Evolutionary conservation across 1,140 invertebrate genomes (phyloP), one percentile per base, ranked within the genome.

Genomic region (Neodiprion virginianus): DNA sequence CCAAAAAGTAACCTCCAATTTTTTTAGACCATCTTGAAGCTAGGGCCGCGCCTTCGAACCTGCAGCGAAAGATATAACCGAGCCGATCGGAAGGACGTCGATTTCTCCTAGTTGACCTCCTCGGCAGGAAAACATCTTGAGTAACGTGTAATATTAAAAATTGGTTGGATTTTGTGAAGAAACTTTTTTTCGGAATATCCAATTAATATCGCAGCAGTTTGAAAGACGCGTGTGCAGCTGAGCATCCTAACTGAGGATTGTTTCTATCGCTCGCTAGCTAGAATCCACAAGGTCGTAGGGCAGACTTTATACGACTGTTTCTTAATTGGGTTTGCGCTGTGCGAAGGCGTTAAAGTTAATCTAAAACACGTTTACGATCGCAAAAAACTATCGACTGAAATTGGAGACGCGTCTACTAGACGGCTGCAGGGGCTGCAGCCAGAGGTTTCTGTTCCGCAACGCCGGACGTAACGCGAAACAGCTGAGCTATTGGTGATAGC

Each of bases 331-430:
- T 81, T 84, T 80, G 72, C 71, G 76, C 74, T 76, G 74, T 76
- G 76, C 78, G 76, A 67, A 78, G 74, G 73, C 76, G 78, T 75
- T 78, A 77, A 80, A 81, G 83, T 83, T 84, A 83, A 85, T 83
- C 79, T 72, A 77, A 79, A 75, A 81, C 79, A 76, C 82, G 78
- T 86, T 87, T 85, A 86, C 82, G 84, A 85, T 82, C 78, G 82
- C 81, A 85, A 84, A 85, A 87, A 86, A 85, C 79, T 82, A 83
- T 84, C 81, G 78, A 82, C 73, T 79, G 85, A 87, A 86, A 87
- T 85, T 85, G 78, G 84, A 85, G 83, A 85, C 75, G 81, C 75
- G 73, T 74, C 78, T 83, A 81, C 76, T 79, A 80, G 78, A 65
- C 12, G 17, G 10, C 28, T 40, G 28, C 28, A 40, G 28, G 28